Percentiles rank a stretch among this genome's conserved stretches.
Conservation (phyloP, 2,797 vertebrate species). For the Crossoptilon crossoptilon region DNA sequence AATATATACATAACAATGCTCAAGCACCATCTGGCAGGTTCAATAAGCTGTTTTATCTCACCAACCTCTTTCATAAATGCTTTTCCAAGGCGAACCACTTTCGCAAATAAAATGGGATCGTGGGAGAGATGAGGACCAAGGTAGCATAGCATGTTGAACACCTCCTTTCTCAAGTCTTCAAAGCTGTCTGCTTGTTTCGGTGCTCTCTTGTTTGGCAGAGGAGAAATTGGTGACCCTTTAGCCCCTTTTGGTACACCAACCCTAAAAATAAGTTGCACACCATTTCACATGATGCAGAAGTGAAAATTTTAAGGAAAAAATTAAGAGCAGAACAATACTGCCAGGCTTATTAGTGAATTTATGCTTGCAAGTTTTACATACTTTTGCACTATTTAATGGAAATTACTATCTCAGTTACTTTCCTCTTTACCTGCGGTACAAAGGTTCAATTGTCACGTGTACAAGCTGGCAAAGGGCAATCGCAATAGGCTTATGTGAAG, state of each 20-base stretch:
- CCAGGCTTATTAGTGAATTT: background rate
- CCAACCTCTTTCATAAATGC: conserved; percentile 98
- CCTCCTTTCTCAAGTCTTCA: conserved; percentile 91
- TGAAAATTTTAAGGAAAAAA: background rate
- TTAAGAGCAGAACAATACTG: background rate
- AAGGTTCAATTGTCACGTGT: conserved; percentile 93
- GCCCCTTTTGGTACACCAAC: conserved; percentile 95
- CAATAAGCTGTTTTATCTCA: conserved; percentile 3
- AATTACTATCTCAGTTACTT: background rate
- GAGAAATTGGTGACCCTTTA: conserved; percentile 84
- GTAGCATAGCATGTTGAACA: conserved; percentile 96
- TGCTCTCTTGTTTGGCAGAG: conserved; percentile 88
- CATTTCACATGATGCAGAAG: background rate
- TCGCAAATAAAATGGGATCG: conserved; percentile 95
- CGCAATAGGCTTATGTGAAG: conserved; percentile 95
- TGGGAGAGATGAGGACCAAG: conserved; percentile 96
- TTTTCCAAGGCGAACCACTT: conserved; percentile 95
- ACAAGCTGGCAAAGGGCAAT: conserved; percentile 95
- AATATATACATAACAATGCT: background rate
- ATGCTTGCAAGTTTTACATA: background rate
- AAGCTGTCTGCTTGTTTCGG: conserved; percentile 91
- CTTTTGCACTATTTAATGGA: fast-evolving
- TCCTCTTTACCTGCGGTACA: conserved; percentile 91
- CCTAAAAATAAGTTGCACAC: conserved; percentile 76
- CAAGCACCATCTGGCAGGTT: background rate